A percentile compares a stretch with the other conserved stretches of the same genome.
These are phyloP conservation scores for Gnathonemus longibarbis DNA, from an alignment of 2,113 vertebrate genomes.

Conservation along the genomic window DNA sequence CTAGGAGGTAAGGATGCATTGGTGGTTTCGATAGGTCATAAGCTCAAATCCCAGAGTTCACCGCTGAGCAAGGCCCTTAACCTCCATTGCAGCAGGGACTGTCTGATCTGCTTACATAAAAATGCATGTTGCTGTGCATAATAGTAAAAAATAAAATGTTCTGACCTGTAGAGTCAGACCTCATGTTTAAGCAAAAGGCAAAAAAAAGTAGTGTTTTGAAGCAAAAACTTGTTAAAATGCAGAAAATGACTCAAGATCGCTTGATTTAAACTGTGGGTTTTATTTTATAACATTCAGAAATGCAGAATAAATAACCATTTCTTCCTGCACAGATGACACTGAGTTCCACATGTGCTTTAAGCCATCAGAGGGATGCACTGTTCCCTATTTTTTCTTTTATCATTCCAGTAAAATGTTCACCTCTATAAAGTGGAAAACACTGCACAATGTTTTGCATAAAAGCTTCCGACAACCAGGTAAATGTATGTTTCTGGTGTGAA, in stretches of 20 bases:
- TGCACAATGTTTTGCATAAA: neutral
- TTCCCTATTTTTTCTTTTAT: neutral
- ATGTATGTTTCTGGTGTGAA: neutral
- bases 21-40: neutral
- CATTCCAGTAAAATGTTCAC: neutral
- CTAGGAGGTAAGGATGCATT: neutral
- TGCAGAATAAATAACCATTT: neutral
- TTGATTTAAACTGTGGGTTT: neutral
- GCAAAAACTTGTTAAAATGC: neutral
- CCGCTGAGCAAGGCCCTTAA: neutral
- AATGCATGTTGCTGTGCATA: neutral
- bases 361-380: neutral
- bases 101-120: neutral
- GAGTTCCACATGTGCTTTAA: neutral
- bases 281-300: neutral
- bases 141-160: neutral
- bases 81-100: neutral
- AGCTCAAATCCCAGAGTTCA: neutral
- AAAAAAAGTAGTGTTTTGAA: too few relatives aligned
- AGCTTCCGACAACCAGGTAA: neutral
- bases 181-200: neutral
- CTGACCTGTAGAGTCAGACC: neutral
- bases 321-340: neutral
- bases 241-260: neutral
- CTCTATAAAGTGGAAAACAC: neutral